Conservation (phyloP, 1,140 invertebrate species). For the Lepidostoma basale region DNA sequence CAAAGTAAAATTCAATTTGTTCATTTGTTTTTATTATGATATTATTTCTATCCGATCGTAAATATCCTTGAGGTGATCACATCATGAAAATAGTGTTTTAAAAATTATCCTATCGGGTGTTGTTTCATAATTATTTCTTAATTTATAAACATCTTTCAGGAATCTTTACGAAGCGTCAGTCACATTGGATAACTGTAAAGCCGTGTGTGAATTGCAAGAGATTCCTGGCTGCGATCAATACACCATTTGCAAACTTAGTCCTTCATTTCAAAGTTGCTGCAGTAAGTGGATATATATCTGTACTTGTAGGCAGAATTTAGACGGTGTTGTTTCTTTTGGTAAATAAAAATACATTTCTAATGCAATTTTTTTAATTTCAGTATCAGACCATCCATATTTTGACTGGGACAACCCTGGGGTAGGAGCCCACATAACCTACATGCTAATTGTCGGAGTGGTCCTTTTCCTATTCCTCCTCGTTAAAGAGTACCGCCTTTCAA, state of each 20-base stretch:
- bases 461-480: slow-evolving; percentile 55
- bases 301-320: no score
- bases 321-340: no score
- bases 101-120: no score
- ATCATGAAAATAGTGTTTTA: no score
- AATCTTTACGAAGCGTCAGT: slow-evolving; percentile 56
- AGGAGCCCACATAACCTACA: slow-evolving; percentile 54
- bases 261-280: slow-evolving; percentile 55
- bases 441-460: slow-evolving; percentile 50
- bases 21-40: no score
- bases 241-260: slow-evolving; percentile 49
- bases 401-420: slow-evolving; percentile 60
- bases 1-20: no score
- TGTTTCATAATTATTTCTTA: no score
- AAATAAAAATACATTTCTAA: no score
- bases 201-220: slow-evolving; percentile 51
- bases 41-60: no score
- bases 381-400: slow-evolving; percentile 54
- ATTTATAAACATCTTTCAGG: no score
- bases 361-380: slow-evolving; percentile 50
- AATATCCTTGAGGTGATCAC: no score
- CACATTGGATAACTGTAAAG: slow-evolving; percentile 52
- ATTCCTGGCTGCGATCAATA: slow-evolving; percentile 52
- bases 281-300: slow-evolving; percentile 50
- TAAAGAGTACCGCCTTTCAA: slow-evolving; percentile 59